Evolutionary conservation across 2,113 vertebrate species (phyloP).

Genomic region (Erythrolamprus reginae): DNA sequence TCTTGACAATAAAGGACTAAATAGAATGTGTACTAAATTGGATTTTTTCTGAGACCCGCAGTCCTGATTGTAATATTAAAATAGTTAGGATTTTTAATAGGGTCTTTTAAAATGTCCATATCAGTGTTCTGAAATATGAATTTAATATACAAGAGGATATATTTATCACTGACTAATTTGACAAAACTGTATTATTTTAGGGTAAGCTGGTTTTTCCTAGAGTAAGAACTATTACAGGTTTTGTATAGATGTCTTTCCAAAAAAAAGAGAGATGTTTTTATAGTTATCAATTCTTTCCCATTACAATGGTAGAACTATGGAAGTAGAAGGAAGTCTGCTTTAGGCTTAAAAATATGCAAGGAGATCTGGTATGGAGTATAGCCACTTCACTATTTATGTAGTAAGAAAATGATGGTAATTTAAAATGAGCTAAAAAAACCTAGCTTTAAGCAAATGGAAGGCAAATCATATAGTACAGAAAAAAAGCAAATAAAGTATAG

Average conservation of each 20-base stretch:
- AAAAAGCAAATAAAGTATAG: not conserved
- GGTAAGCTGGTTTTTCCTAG: not conserved
- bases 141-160: not conserved
- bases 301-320: not conserved
- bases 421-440: not conserved
- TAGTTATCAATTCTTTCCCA: not conserved
- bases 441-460: not conserved
- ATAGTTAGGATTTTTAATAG: not conserved
- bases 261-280: not conserved
- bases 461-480: not conserved
- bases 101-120: not conserved
- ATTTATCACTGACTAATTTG: not conserved
- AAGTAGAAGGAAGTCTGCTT: too few relatives aligned
- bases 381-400: not conserved
- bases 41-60: not conserved
- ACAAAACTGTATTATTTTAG: not conserved
- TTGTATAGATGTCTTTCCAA: not conserved
- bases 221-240: not conserved
- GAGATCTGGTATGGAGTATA: not conserved
- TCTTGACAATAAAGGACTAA: not conserved
- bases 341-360: not conserved
- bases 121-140: not conserved
- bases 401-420: not conserved
- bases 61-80: not conserved
- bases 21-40: not conserved